phyloP scores from a whole-genome alignment of 2,113 vertebrate genomes.

The Tachysurus fulvidraco region DNA sequence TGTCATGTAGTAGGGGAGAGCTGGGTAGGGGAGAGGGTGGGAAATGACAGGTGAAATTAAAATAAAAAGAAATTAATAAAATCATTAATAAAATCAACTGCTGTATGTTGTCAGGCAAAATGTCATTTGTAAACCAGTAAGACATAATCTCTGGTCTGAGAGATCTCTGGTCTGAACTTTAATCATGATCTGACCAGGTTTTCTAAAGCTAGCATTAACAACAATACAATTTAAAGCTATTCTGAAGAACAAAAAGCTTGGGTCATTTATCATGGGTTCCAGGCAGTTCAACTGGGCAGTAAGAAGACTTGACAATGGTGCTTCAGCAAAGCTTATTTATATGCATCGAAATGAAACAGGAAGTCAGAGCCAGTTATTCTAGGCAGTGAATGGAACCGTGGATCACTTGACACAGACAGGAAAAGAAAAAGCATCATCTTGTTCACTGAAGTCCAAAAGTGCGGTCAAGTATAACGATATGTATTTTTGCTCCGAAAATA shows the following conservation, averaged over 20 bases:
- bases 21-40: background rate
- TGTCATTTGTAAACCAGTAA: background rate
- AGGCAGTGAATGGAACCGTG: background rate
- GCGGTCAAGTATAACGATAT: background rate
- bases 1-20: background rate
- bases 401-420: background rate
- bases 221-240: slow-evolving; percentile 47
- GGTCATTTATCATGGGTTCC: slow-evolving; percentile 39
- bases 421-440: background rate
- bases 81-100: background rate
- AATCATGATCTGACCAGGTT: background rate
- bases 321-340: background rate
- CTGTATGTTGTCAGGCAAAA: background rate
- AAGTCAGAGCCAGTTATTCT: background rate
- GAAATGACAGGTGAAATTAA: background rate
- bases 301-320: background rate
- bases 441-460: background rate
- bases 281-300: background rate
- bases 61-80: background rate
- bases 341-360: background rate
- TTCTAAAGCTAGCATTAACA: slow-evolving; percentile 23
- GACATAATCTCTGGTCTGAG: background rate
- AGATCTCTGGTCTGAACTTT: background rate
- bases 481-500: too few species aligned
- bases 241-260: slow-evolving; percentile 25